Percentiles rank a stretch among this genome's conserved stretches.
These are phyloP conservation scores for Melieria omissa DNA, from an alignment of 2,888 invertebrate genomes.

Conservation along the genomic window DNA sequence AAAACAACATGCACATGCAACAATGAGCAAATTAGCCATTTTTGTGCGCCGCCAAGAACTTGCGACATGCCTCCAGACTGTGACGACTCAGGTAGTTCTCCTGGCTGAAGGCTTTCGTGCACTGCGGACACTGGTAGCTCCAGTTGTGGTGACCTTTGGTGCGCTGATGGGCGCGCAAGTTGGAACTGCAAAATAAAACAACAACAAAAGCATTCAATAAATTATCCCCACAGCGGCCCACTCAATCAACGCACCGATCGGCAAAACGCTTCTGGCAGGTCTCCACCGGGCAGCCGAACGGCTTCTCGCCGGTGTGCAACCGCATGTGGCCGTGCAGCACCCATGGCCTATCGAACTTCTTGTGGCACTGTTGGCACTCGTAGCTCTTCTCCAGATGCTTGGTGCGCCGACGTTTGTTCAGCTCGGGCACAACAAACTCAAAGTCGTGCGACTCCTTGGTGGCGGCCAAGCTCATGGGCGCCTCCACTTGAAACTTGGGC, in stretches of 20 bases:
- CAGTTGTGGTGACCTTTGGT: constrained; percentile 77
- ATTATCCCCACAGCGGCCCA: background rate
- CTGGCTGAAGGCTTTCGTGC: constrained; percentile 78
- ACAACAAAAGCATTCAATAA: background rate
- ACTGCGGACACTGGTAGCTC: constrained; percentile 75
- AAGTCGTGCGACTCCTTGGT: constrained; percentile 39
- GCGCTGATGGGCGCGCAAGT: constrained; percentile 78
- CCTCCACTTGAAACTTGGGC: constrained; percentile 13
- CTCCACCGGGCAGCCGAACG: constrained; percentile 73
- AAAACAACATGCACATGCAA: background rate
- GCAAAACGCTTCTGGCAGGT: constrained; percentile 75
- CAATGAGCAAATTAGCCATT: constrained; percentile 33
- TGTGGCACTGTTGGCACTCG: constrained; percentile 68
- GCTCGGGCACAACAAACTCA: constrained; percentile 43
- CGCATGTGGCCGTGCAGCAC: constrained; percentile 76
- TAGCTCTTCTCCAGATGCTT: constrained; percentile 50
- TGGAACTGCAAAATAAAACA: constrained; percentile 69
- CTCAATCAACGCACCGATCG: constrained; percentile 69
- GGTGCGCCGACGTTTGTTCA: constrained; percentile 45
- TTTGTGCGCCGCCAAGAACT: constrained; percentile 64
- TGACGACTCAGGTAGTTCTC: constrained; percentile 75
- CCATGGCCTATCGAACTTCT: constrained; percentile 78
- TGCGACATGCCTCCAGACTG: constrained; percentile 74
- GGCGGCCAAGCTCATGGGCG: constrained; percentile 19
- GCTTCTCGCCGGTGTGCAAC: constrained; percentile 77